Evolutionary conservation across 2,113 vertebrate species (phyloP), one percentile per base, ranked within the genome.

Genomic region (Coturnix japonica): DNA sequence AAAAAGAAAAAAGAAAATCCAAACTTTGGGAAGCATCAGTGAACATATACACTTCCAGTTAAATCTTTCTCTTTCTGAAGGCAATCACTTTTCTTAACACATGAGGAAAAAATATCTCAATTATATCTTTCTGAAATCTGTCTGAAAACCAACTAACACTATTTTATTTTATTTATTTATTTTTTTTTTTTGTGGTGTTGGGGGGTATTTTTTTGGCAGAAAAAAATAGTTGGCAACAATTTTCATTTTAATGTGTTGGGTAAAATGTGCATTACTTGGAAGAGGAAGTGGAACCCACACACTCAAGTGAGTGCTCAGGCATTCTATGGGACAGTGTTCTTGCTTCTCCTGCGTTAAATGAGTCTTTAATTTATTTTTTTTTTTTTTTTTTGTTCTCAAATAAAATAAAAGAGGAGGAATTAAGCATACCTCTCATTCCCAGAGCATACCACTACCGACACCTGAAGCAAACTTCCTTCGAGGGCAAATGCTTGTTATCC

Each of bases 161-260:
- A 7, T n/a, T 73, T 79, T 76, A 9, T 26, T 44, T 33, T 15
- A 1, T 12, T 0, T 26, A 37, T 33, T 44, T 41, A 9, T 26
- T 44, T 33, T 15, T 1, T 12, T 0, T 23, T 41, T 33, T 44
- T 41, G n/a, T n/a, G 37, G 37, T 7, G 37, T 10, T 37, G 37
- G 37, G 37, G 10, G 37, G 10, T n/a, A 1, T 10, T 0, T 33
- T 13, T 14, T n/a, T 35, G 9, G 26, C 15, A 28, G 26, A n/a
- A 20, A 37, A 30, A 90, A 37, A 35, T 85, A 37, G 26, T 16
- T 72, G 26, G 2, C 14, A 76, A 15, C 1, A 0, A 19, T 66
- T 87, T 72, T 35, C 11, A 16, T 53, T 6, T 61, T 30, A 57
- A 61, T 41, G 15, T 30, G 25, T 25, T 67, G 6, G 14, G 51